A percentile compares a stretch with the other conserved stretches of the same genome.
Conservation (phyloP, 2,797 vertebrate species). For the Bradypus variegatus region DNA sequence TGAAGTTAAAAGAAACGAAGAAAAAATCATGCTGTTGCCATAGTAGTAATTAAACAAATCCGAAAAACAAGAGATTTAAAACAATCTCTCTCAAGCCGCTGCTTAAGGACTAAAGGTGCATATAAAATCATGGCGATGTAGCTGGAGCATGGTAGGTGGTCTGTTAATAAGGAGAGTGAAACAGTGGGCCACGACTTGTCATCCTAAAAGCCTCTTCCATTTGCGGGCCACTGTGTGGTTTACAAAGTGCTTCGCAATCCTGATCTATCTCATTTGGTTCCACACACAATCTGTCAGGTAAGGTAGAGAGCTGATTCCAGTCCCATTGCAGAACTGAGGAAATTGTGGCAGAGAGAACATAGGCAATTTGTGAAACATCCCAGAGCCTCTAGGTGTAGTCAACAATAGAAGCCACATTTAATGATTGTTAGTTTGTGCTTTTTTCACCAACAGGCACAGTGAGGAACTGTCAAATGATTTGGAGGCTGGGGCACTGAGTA, state of each 20-base stretch:
- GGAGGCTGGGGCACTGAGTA: background rate
- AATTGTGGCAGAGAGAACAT: background rate
- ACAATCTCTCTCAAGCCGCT: background rate
- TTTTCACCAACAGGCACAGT: background rate
- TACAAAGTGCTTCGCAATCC: background rate
- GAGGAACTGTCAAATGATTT: background rate
- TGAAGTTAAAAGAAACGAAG: background rate
- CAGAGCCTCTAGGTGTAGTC: background rate
- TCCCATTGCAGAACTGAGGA: background rate
- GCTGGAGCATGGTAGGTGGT: background rate
- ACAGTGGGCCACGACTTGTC: background rate
- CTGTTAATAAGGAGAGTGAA: background rate
- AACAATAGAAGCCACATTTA: background rate
- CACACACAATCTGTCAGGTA: background rate
- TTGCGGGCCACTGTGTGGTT: background rate
- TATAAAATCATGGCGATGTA: background rate
- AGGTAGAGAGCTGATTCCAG: background rate
- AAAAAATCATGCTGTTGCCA: slow-evolving; percentile 4
- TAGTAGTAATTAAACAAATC: slow-evolving; percentile 39
- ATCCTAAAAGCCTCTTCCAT: background rate
- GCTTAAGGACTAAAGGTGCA: background rate
- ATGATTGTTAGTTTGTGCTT: background rate
- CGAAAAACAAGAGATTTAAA: slow-evolving; percentile 45
- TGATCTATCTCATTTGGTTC: background rate
- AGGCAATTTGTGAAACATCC: background rate